Conservation (phyloP, 2,113 vertebrate genomes). For the Gymnobelideus leadbeateri region DNA sequence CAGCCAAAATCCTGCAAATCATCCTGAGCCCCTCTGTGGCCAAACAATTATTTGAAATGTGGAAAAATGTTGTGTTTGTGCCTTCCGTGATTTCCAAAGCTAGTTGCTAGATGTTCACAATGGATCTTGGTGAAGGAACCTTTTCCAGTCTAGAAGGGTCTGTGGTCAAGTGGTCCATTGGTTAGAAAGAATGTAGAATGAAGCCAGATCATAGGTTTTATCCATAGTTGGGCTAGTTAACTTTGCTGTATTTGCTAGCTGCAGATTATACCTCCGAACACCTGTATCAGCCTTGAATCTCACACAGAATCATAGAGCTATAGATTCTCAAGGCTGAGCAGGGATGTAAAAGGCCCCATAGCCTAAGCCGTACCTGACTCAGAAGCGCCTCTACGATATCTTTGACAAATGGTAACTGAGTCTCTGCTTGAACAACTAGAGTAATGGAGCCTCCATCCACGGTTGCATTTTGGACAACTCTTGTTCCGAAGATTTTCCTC, state of each 20-base stretch:
- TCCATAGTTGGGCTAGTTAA: background rate
- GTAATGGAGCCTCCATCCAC: background rate
- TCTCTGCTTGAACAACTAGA: background rate
- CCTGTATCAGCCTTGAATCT: background rate
- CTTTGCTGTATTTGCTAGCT: background rate
- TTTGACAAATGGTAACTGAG: background rate
- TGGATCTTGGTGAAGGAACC: background rate
- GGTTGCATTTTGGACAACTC: background rate
- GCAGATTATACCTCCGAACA: background rate
- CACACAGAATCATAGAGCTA: background rate
- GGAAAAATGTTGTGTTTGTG: background rate
- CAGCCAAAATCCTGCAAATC: background rate
- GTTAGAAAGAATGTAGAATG: background rate
- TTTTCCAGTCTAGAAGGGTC: background rate
- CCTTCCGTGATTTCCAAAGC: background rate
- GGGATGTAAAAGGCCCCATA: background rate
- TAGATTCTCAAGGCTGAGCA: background rate
- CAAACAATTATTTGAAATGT: background rate
- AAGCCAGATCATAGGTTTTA: background rate
- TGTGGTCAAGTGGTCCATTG: background rate
- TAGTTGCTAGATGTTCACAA: background rate
- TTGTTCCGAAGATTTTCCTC: background rate
- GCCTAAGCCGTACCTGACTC: background rate
- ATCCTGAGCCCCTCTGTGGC: background rate
- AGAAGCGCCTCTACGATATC: background rate